Conservation (phyloP, 2,888 invertebrate species). For the Pterobdella sp. region DNA sequence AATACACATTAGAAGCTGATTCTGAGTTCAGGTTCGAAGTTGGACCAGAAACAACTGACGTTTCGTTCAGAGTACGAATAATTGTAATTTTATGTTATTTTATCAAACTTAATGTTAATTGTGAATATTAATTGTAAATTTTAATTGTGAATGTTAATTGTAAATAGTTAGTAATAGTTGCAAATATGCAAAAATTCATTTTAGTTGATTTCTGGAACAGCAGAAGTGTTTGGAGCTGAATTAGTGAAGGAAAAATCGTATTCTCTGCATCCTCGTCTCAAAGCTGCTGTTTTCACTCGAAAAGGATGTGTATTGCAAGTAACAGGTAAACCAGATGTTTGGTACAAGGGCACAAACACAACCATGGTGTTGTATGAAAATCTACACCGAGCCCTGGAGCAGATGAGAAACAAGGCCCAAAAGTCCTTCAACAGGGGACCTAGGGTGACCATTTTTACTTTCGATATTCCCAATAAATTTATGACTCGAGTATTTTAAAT, state of each 20-base stretch:
- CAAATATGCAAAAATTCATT: neutral
- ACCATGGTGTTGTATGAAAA: conserved; percentile 23
- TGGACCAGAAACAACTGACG: neutral
- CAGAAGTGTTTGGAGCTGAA: conserved; percentile 21
- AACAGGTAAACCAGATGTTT: conserved; percentile 3
- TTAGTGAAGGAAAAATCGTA: conserved; percentile 14
- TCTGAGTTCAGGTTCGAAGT: conserved; percentile 12
- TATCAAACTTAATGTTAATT: no score
- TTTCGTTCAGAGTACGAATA: neutral
- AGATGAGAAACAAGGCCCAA: conserved; percentile 23
- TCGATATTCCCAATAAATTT: no score
- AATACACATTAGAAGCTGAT: conserved; percentile 9
- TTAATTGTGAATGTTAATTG: no score
- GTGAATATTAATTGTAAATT: no score
- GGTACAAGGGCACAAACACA: conserved; percentile 13
- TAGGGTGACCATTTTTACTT: conserved; percentile 3
- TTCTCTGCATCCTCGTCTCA: neutral
- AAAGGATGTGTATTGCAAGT: conserved; percentile 18
- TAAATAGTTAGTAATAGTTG: no score
- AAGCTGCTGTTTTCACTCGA: conserved; percentile 23
- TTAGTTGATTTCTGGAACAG: conserved; percentile 19
- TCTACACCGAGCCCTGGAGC: conserved; percentile 18
- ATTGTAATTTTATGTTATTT: neutral
- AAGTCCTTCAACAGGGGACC: conserved; percentile 18
- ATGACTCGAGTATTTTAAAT: no score